Evolutionary conservation across 1,140 invertebrate species (phyloP).

Genomic region (Anthonomus grandis): DNA sequence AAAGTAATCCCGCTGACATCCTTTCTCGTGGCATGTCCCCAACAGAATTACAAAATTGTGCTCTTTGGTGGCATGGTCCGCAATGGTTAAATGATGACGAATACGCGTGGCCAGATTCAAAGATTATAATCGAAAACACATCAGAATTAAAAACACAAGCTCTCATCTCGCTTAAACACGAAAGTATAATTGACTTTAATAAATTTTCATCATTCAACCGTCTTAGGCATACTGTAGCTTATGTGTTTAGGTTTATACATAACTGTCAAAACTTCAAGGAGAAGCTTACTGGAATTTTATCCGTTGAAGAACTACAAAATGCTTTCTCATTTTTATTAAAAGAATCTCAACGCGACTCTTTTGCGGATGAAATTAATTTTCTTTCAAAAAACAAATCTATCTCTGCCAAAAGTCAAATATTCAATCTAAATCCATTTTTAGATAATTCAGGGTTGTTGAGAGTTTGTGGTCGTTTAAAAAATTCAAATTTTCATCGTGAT

Average conservation of each 20-base stretch:
- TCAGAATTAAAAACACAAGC: background rate
- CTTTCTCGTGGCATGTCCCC: background rate
- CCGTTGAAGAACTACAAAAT: background rate
- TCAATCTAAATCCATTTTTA: too few species aligned
- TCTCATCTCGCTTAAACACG: background rate
- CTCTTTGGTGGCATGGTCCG: too few species aligned
- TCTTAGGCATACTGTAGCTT: background rate
- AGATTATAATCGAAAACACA: background rate
- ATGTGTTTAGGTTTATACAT: background rate
- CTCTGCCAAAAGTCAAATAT: too few species aligned
- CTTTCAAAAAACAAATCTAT: background rate
- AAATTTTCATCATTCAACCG: slow-evolving; percentile 11
- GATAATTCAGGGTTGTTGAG: background rate
- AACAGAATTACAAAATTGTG: too few species aligned
- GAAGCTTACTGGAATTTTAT: too few species aligned
- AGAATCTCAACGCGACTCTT: slow-evolving; percentile 4
- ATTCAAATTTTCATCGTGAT: too few species aligned
- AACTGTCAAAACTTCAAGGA: too few species aligned
- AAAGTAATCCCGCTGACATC: background rate
- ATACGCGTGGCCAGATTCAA: too few species aligned
- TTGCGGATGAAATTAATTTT: slow-evolving; percentile 11
- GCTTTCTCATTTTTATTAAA: background rate
- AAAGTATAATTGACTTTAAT: background rate
- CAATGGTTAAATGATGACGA: too few species aligned
- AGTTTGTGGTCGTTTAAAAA: background rate